A percentile compares a stretch with the other conserved stretches of the same genome.
These are phyloP conservation scores for Branchinecta sandiegonensis DNA, from an alignment of 2,888 invertebrate genomes.

Conservation along the genomic window DNA sequence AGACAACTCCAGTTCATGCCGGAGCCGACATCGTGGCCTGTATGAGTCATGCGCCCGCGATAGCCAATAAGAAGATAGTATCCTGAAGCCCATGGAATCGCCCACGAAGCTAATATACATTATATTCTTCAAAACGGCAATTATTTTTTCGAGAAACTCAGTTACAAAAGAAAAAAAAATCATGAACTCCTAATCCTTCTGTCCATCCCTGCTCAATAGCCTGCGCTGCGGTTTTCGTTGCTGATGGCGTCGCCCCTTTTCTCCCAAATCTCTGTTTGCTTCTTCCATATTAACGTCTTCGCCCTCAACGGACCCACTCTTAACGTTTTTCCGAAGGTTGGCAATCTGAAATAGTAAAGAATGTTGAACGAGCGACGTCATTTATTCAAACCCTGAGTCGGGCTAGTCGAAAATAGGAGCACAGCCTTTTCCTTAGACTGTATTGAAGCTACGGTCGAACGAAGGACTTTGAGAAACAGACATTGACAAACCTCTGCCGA, in stretches of 20 bases:
- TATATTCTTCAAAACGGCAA: too few relatives aligned
- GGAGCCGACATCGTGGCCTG: too few relatives aligned
- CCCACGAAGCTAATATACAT: too few relatives aligned
- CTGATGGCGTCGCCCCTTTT: not conserved
- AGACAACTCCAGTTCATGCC: too few relatives aligned
- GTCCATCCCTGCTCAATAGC: not conserved
- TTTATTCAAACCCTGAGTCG: too few relatives aligned
- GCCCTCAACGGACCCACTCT: not conserved
- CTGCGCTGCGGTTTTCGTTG: not conserved
- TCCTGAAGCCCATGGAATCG: too few relatives aligned
- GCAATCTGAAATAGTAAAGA: not conserved
- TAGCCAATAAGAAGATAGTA: too few relatives aligned
- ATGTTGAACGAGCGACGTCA: too few relatives aligned
- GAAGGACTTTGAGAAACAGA: not conserved
- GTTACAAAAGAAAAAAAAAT: not conserved
- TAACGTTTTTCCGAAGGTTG: not conserved
- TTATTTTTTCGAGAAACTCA: too few relatives aligned
- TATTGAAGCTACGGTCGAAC: not conserved
- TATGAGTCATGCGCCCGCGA: too few relatives aligned
- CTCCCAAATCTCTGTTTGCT: not conserved
- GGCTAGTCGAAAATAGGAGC: too few relatives aligned
- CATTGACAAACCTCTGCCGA: not conserved
- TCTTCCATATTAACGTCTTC: slow-evolving; percentile 1
- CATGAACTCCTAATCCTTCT: not conserved
- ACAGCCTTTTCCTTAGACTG: too few relatives aligned